Percentiles rank a stretch among this genome's conserved stretches.
phyloP scores from a whole-genome alignment of 2,113 vertebrate genomes.

The Hippoglossus stenolepis region DNA sequence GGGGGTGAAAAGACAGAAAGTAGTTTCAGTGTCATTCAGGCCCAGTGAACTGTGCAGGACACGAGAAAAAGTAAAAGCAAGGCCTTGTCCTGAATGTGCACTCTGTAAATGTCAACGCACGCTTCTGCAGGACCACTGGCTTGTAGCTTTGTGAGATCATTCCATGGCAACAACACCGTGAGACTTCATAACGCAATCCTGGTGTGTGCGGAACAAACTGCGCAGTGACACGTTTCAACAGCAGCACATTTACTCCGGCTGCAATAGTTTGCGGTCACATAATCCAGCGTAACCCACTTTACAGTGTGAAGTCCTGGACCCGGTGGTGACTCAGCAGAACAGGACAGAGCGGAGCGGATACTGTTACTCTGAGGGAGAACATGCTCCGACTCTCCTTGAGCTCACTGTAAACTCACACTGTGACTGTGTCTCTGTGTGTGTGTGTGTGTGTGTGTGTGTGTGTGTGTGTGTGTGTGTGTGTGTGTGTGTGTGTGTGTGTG shows the following conservation, averaged over 20 bases:
- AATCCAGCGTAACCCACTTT: constrained; percentile 55
- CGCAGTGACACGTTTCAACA: neutral
- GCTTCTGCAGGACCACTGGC: neutral
- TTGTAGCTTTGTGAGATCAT: neutral
- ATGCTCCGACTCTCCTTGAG: neutral
- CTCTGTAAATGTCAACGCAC: constrained; percentile 32
- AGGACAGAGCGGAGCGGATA: constrained; percentile 23
- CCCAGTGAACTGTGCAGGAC: neutral
- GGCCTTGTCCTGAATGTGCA: neutral
- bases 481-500: too few species aligned
- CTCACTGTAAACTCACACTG: constrained; percentile 5
- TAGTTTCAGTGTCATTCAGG: constrained; percentile 4
- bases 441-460: too few species aligned
- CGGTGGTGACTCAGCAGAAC: constrained; percentile 72
- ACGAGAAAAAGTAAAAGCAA: neutral
- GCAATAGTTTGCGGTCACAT: constrained; percentile 43
- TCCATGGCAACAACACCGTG: constrained; percentile 35
- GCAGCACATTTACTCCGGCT: neutral
- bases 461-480: neutral
- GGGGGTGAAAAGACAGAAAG: neutral
- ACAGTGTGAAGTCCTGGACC: constrained; percentile 46
- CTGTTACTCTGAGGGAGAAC: neutral
- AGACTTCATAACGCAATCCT: neutral
- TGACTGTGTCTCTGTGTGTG: too few species aligned
- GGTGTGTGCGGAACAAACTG: neutral